Conservation (phyloP, 2,888 invertebrate species). For the Rhagonycha lutea region DNA sequence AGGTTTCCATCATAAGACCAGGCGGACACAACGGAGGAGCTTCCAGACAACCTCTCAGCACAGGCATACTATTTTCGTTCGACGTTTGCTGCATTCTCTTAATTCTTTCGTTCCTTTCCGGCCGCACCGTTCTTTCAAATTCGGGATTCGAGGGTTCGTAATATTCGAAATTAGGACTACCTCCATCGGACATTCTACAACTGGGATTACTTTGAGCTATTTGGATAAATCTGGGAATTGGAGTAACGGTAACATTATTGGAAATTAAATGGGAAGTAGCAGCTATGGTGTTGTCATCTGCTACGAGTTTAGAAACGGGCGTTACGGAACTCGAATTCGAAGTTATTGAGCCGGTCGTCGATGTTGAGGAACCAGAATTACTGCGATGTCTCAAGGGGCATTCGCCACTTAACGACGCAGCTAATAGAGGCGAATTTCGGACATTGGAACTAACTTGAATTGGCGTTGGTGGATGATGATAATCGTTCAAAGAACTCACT, state of each 20-base stretch:
- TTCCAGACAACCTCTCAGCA: conserved; percentile 87
- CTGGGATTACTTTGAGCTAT: conserved; percentile 73
- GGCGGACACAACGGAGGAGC: conserved; percentile 91
- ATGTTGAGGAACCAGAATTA: conserved; percentile 74
- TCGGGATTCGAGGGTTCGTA: conserved; percentile 70
- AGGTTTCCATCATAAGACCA: conserved; percentile 90
- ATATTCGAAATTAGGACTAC: conserved; percentile 75
- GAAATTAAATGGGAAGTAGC: conserved; percentile 70
- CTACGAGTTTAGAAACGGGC: conserved; percentile 40
- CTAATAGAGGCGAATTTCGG: conserved; percentile 73
- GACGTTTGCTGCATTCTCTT: conserved; percentile 42
- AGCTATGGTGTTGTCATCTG: conserved; percentile 78
- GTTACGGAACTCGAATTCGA: not conserved
- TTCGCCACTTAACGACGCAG: conserved; percentile 73
- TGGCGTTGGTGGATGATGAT: conserved; percentile 48
- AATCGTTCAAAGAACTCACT: conserved; percentile 62
- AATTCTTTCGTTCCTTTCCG: not conserved
- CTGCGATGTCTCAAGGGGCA: conserved; percentile 76
- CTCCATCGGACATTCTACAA: conserved; percentile 71
- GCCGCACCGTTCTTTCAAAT: conserved; percentile 79
- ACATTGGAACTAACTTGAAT: conserved; percentile 61
- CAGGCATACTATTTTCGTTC: conserved; percentile 88
- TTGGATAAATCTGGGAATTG: conserved; percentile 57
- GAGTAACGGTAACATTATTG: conserved; percentile 75
- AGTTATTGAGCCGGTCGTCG: conserved; percentile 39